Base-by-base conservation (phyloP, 2,888 invertebrate species). In the Harpalus rubripes region DNA sequence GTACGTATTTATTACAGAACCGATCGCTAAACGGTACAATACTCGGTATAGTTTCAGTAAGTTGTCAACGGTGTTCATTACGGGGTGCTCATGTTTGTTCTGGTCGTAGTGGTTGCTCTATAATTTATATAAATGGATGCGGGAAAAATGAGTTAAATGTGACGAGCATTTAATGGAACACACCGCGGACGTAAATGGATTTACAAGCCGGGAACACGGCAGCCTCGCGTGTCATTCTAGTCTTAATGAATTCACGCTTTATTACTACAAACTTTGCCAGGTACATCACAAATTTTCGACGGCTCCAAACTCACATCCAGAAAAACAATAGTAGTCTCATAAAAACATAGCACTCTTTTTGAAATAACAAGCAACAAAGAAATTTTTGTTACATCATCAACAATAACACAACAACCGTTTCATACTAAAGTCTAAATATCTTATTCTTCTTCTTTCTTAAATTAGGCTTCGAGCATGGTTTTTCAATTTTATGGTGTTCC, bases 121-220 rank as follows among this genome's bases (percentile, higher is more conserved):
- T 68, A 81, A 81, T 81, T 81, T 81, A 81, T 81, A 68, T 72
- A 81, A 81, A 81, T 68, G 68, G 56, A 68, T 72, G 81, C 68
- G 58, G 68, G 81, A 68, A 81, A 81, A 81, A 81, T 68, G 68
- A 81, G 72, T 72, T 68, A 81, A 81, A 81, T 81, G 56, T 81
- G 81, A 81, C 58, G 81, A 81, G 68, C 72, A 81, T 81, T 81
- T 81, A 81, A 81, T 81, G 81, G 41, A 16, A 22, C 44, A 63
- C 44, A 63, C 80, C 80, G 78, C 26, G 32, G 61, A 15, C 81
- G 81, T 44, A 81, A 81, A 81, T 81, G 81, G 81, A 81, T 81
- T 81, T 81, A 81, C 81, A 81, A 81, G 81, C 68, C 80, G 59
- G 61, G 61, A 61, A 80, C 80, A 80, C 68, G 81, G 72, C 68